Evolutionary conservation across 64 coral and sea anemone genomes (phyloP).

Genomic region (Pocillopora verrucosa): DNA sequence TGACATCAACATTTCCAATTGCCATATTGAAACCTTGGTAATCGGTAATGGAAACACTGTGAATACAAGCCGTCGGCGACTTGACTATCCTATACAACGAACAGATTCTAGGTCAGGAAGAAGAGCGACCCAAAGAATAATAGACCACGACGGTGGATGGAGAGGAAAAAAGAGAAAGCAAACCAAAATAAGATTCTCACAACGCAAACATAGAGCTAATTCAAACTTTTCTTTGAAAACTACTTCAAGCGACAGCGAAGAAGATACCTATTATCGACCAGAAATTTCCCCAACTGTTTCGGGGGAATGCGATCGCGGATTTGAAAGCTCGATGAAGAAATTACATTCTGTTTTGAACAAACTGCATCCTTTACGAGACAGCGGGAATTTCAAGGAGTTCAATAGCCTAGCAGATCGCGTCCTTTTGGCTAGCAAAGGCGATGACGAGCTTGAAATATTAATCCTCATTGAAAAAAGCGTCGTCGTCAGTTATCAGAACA

Average conservation of each 20-base stretch:
- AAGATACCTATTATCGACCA: background rate
- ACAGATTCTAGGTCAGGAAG: background rate
- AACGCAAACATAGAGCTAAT: background rate
- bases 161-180: background rate
- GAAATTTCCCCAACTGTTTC: background rate
- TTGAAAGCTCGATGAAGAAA: background rate
- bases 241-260: background rate
- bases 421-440: background rate
- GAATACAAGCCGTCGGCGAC: background rate
- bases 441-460: background rate
- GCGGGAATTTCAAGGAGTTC: background rate
- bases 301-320: background rate
- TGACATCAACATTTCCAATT: background rate
- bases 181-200: background rate
- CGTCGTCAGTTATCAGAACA: constrained; percentile 2
- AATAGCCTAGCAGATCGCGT: background rate
- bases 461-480: constrained; percentile 1
- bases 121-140: background rate
- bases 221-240: background rate
- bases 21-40: background rate
- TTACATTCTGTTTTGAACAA: background rate
- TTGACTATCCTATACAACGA: background rate
- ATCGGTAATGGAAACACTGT: background rate
- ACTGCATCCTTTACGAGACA: constrained; percentile 9
- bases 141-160: background rate